Percentiles rank a stretch among this genome's conserved stretches.
Evolutionary conservation across 2,888 invertebrate species (phyloP).

Genomic region (Harpalus rufipes): DNA sequence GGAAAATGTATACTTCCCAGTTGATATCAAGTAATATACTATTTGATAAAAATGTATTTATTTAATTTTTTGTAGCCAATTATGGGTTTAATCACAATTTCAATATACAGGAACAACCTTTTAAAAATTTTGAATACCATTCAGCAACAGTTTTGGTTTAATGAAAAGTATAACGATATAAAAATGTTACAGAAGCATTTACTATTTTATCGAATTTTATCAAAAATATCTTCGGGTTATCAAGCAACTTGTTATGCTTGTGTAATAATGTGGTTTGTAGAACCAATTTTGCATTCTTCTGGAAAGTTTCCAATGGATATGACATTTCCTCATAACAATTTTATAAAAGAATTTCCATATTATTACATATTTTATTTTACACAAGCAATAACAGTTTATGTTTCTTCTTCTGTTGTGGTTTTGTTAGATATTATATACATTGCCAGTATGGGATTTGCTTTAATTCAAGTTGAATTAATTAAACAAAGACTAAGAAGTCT

Average conservation of each 20-base stretch:
- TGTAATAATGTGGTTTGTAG: background rate
- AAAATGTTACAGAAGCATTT: conserved; percentile 6
- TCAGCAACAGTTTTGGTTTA: conserved; percentile 14
- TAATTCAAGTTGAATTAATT: conserved; percentile 28
- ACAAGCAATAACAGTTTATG: background rate
- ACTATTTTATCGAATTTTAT: background rate
- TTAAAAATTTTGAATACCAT: conserved; percentile 6
- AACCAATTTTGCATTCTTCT: conserved; percentile 4
- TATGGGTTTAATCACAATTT: conserved; percentile 3
- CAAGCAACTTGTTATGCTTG: conserved; percentile 22
- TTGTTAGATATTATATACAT: conserved; percentile 12
- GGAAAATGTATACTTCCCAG: no score
- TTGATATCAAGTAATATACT: no score
- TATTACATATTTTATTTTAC: conserved; percentile 16
- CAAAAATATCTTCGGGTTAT: conserved; percentile 9
- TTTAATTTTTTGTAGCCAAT: background rate
- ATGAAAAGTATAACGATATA: background rate
- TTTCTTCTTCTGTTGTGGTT: background rate
- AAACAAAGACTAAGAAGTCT: background rate
- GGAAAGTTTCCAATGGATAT: conserved; percentile 34
- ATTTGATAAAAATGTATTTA: background rate
- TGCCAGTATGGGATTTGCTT: conserved; percentile 11
- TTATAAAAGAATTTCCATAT: conserved; percentile 33
- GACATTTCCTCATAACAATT: conserved; percentile 25
- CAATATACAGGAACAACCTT: conserved; percentile 10